These are phyloP conservation scores for Cheilosia variabilis DNA, from an alignment of 2,888 invertebrate species.

Conservation along the genomic window DNA sequence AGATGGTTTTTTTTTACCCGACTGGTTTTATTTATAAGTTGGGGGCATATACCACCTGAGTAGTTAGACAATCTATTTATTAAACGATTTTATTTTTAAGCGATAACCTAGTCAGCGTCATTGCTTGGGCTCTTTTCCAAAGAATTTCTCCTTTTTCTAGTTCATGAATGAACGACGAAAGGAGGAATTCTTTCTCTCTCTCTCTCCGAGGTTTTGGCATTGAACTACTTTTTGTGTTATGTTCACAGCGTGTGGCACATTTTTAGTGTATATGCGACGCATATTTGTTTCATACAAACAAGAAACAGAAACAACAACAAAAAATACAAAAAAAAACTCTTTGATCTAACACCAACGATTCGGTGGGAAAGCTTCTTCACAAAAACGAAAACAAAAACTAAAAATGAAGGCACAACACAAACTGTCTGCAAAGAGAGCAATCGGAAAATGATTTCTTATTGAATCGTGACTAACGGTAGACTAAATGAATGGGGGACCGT, in stretches of 20 bases:
- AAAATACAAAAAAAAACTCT: constrained; percentile 38
- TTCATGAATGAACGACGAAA: constrained; percentile 55
- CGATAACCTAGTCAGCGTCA: constrained; percentile 41
- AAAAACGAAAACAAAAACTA: background rate
- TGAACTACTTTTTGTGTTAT: constrained; percentile 55
- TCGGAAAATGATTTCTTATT: constrained; percentile 47
- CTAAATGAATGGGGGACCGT: constrained; percentile 8
- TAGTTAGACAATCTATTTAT: constrained; percentile 6
- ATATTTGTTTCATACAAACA: constrained; percentile 23
- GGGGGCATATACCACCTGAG: background rate
- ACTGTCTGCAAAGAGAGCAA: background rate
- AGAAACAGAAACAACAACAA: background rate
- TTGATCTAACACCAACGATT: constrained; percentile 22
- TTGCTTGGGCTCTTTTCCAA: constrained; percentile 37
- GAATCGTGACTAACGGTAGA: constrained; percentile 41
- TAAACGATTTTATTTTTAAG: constrained; percentile 1
- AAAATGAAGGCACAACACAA: background rate
- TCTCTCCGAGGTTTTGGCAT: constrained; percentile 35
- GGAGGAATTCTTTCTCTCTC: constrained; percentile 49
- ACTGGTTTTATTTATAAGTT: background rate
- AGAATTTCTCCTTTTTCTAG: constrained; percentile 57
- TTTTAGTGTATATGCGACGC: constrained; percentile 27
- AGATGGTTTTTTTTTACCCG: background rate
- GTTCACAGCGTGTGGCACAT: constrained; percentile 27
- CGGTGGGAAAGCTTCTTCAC: constrained; percentile 7